Conservation (phyloP, 2,888 invertebrate species). For the Hermaeophaga mercurialis region DNA sequence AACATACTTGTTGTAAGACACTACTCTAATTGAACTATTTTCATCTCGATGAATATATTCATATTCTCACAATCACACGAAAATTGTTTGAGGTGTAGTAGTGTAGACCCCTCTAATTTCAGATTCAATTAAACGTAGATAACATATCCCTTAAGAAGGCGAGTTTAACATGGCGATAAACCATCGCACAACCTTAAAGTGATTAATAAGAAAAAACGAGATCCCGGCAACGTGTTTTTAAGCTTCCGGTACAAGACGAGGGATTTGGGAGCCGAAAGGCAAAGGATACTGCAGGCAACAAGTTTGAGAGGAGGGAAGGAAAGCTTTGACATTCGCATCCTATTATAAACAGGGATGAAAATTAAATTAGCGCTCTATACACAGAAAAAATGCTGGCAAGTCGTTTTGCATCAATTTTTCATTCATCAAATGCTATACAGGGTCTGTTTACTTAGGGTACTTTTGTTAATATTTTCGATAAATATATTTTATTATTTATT, state of each 20-base stretch:
- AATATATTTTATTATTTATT: too few species aligned
- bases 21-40: too few species aligned
- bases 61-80: too few species aligned
- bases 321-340: slow-evolving; percentile 51
- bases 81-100: too few species aligned
- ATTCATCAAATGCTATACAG: not conserved
- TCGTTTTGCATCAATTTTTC: not conserved
- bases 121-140: slow-evolving; percentile 3
- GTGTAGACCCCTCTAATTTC: not conserved
- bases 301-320: slow-evolving; percentile 49
- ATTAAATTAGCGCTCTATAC: slow-evolving; percentile 56
- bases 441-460: too few species aligned
- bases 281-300: slow-evolving; percentile 53
- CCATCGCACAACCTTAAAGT: slow-evolving; percentile 43
- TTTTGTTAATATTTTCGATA: too few species aligned
- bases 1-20: too few species aligned
- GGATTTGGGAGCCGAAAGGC: slow-evolving; percentile 48
- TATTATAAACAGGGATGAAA: slow-evolving; percentile 52
- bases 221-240: slow-evolving; percentile 50
- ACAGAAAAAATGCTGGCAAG: slow-evolving; percentile 40
- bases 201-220: slow-evolving; percentile 50
- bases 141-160: not conserved
- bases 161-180: slow-evolving; percentile 33
- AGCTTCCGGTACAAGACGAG: slow-evolving; percentile 49
- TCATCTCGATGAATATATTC: too few species aligned